These are phyloP conservation scores for Procavia capensis DNA, from an alignment of 2,113 vertebrate genomes.

Conservation along the genomic window DNA sequence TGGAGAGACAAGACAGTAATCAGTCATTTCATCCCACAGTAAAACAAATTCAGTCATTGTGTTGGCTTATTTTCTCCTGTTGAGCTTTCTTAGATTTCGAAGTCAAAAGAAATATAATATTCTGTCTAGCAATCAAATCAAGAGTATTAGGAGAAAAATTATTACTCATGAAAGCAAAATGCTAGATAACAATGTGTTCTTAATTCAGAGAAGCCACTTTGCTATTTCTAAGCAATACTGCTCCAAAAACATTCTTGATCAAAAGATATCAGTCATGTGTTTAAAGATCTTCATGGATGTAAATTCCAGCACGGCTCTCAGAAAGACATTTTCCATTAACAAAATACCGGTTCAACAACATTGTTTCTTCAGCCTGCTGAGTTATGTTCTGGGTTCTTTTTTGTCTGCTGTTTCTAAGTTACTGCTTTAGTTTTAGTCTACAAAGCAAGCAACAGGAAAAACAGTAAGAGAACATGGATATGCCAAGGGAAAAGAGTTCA, in stretches of 20 bases:
- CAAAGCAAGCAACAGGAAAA: not conserved
- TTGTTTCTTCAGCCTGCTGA: not conserved
- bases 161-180: not conserved
- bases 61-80: not conserved
- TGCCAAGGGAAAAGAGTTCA: not conserved
- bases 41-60: not conserved
- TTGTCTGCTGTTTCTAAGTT: not conserved
- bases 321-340: not conserved
- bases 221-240: not conserved
- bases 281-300: not conserved
- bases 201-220: not conserved
- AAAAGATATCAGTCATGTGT: not conserved
- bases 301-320: not conserved
- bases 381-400: not conserved
- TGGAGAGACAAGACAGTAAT: conserved; percentile 14
- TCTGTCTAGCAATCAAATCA: not conserved
- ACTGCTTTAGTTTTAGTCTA: not conserved
- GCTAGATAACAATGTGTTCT: not conserved
- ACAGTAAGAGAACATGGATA: not conserved
- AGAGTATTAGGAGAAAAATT: not conserved
- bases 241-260: not conserved
- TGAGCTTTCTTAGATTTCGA: not conserved
- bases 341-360: not conserved
- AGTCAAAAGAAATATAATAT: conserved; percentile 32
- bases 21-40: conserved; percentile 19